Percentiles rank a stretch among this genome's conserved stretches.
phyloP scores from a whole-genome alignment of 2,797 vertebrate genomes.

The Poeciliopsis gracilis region DNA sequence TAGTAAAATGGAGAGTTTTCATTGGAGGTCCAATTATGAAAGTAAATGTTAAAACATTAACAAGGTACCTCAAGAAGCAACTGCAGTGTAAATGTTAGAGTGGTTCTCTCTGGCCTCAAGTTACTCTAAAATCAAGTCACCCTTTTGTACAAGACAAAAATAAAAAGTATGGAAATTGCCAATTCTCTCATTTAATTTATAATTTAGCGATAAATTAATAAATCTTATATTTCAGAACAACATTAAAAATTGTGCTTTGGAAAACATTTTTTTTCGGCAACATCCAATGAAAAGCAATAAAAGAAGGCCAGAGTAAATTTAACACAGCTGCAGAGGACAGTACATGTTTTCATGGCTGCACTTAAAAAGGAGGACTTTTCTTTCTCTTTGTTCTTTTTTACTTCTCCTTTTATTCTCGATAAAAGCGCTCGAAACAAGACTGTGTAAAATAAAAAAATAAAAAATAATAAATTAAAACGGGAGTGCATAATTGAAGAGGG shows the following conservation, averaged over 20 bases:
- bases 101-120: not conserved
- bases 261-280: too few relatives aligned
- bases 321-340: slow-evolving; percentile 12
- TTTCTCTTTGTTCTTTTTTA: not conserved
- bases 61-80: not conserved
- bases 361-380: slow-evolving; percentile 15
- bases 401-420: slow-evolving; percentile 51
- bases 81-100: not conserved
- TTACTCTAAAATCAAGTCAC: not conserved
- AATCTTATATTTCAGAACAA: too few relatives aligned
- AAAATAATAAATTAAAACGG: not conserved
- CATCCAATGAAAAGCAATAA: not conserved
- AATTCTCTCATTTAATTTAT: not conserved
- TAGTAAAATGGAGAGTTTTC: not conserved
- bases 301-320: not conserved
- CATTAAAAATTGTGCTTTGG: too few relatives aligned
- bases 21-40: not conserved
- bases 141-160: not conserved
- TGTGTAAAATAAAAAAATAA: not conserved
- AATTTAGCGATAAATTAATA: not conserved
- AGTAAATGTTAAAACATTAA: not conserved
- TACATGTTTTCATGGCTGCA: slow-evolving; percentile 23
- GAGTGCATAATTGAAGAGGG: slow-evolving; percentile 39
- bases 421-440: slow-evolving; percentile 36
- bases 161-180: not conserved